Conservation (phyloP, 2,113 vertebrate genomes). For the Prolemur simus region DNA sequence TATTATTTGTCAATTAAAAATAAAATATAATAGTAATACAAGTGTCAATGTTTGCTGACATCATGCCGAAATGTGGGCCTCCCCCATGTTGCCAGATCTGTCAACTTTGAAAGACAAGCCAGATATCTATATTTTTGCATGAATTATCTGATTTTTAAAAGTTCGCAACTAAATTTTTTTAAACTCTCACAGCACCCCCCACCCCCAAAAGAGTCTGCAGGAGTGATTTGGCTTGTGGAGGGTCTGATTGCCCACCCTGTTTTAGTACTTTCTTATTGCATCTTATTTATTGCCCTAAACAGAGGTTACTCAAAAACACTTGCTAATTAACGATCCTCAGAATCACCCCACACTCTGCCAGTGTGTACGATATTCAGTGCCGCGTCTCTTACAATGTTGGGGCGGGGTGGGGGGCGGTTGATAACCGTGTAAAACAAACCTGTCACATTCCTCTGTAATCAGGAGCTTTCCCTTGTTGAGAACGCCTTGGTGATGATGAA, state of each 20-base stretch:
- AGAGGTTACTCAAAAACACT: not conserved
- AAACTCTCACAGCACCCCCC: not conserved
- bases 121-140: not conserved
- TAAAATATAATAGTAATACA: not conserved
- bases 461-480: constrained; percentile 66
- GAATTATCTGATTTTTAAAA: not conserved
- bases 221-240: not conserved
- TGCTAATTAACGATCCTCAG: not conserved
- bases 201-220: not conserved
- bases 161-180: not conserved
- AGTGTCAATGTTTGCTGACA: not conserved
- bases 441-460: constrained; percentile 77
- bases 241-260: not conserved
- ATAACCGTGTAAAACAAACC: constrained; percentile 65
- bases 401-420: constrained; percentile 38
- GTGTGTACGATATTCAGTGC: not conserved
- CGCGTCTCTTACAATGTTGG: constrained; percentile 47
- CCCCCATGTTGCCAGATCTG: not conserved
- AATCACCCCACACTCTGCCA: constrained; percentile 42
- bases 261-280: not conserved
- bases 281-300: not conserved
- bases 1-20: not conserved
- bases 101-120: not conserved
- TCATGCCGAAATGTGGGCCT: not conserved
- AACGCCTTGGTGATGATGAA: constrained; percentile 60